Base-by-base conservation (phyloP, 2,888 invertebrate genomes). In the Clitarchus hookeri region DNA sequence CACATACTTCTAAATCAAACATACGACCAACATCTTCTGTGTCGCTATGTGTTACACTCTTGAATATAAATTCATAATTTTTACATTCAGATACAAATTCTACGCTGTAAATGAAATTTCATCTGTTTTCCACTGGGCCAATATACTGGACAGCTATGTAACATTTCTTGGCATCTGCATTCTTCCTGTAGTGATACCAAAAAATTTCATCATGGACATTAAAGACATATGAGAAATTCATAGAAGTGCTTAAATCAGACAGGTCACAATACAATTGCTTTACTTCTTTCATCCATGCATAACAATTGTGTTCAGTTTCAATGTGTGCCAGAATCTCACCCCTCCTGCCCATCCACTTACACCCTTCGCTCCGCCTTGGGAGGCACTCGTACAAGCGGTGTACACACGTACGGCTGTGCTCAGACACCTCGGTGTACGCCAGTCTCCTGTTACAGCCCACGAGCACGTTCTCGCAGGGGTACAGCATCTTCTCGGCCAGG, bases 311-410 rank as follows among this genome's bases (percentile, higher is more conserved):
- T 23, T 36, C 78, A 54, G 77, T 27, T 13, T 48, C 44, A 44
- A 79, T 26, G 79, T 86, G 86, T 23, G 44, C 26, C 26, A 86
- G 79, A 8, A 84, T 26, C 23, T 78, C 79, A 36, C 84, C 84
- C 16, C 84, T 36, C 36, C 80, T 25, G 2, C 86, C 86, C 84
- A 78, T 84, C 86, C 86, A 86, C 48, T 84, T 78, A 53, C 93
- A 93, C 13, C 36, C 26, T 19, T 80, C 80, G 16, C 25, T 26
- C 88, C 89, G 89, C 87, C 91, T 91, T 89, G 91, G 91, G n/a
- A n/a, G n/a, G n/a, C n/a, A n/a, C n/a, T n/a, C n/a, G n/a, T n/a
- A n/a, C n/a, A n/a, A n/a, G n/a, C n/a, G n/a, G n/a, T n/a, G n/a
- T n/a, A n/a, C n/a, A n/a, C n/a, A n/a, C n/a, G n/a, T n/a, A n/a